These are phyloP conservation scores for Ditylenchus dipsaci DNA, from an alignment of 1,140 invertebrate genomes.

Conservation along the genomic window DNA sequence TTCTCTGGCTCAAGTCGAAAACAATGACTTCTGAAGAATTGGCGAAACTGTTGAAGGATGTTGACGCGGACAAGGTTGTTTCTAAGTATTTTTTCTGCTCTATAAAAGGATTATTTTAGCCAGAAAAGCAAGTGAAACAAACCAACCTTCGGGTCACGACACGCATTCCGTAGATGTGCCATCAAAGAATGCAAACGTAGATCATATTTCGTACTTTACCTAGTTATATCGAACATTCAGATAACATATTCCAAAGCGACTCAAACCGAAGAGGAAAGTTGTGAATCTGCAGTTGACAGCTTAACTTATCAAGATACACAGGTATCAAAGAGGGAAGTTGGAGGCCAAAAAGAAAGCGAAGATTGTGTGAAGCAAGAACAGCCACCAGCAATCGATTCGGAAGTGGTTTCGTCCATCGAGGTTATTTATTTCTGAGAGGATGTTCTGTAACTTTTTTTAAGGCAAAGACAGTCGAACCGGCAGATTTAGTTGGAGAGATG, in stretches of 20 bases:
- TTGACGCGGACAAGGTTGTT: neutral
- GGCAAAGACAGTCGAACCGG: constrained; percentile 33
- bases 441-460: neutral
- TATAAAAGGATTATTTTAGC: neutral
- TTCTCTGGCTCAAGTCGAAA: neutral
- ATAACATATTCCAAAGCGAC: constrained; percentile 33
- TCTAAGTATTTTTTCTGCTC: neutral
- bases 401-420: constrained; percentile 10
- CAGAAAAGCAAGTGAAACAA: neutral
- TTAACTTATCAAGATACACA: constrained; percentile 32
- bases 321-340: constrained; percentile 29
- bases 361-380: constrained; percentile 10
- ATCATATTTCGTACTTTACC: neutral
- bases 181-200: neutral
- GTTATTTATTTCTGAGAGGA: neutral
- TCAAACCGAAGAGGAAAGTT: constrained; percentile 26
- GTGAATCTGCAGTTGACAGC: constrained; percentile 15
- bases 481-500: constrained; percentile 38
- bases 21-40: neutral
- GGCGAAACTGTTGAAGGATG: neutral
- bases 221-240: constrained; percentile 1
- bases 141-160: neutral
- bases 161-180: neutral
- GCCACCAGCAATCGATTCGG: constrained; percentile 23
- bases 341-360: constrained; percentile 1